Evolutionary conservation across 2,888 invertebrate species (phyloP).

Genomic region (Microctonus aethiopoides): DNA sequence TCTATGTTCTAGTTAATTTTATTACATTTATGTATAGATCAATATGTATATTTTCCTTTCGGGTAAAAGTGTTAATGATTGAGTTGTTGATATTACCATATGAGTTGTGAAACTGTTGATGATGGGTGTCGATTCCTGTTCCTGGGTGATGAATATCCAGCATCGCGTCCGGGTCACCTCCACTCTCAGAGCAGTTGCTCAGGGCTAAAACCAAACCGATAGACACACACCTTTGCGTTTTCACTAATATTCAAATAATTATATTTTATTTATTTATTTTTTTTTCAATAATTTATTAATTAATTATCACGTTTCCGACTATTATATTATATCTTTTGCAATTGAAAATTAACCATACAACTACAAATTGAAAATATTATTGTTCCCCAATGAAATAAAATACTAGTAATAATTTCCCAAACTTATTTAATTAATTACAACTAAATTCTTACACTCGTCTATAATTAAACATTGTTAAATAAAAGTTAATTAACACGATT

Average conservation of each 20-base stretch:
- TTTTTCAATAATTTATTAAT: too few relatives aligned
- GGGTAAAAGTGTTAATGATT: conserved; percentile 43
- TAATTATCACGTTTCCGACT: too few relatives aligned
- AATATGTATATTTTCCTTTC: conserved; percentile 31
- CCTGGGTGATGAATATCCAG: conserved; percentile 66
- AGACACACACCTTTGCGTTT: conserved; percentile 64
- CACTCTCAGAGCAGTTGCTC: conserved; percentile 68
- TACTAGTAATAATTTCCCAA: background rate
- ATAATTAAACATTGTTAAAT: background rate
- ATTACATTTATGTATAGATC: conserved; percentile 23
- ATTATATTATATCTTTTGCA: too few relatives aligned
- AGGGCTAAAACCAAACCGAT: conserved; percentile 68
- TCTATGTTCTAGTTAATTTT: conserved; percentile 8
- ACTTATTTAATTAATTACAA: background rate
- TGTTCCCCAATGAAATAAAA: too few relatives aligned
- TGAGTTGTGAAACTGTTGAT: conserved; percentile 67
- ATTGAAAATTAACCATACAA: too few relatives aligned
- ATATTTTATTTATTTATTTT: conserved; percentile 43
- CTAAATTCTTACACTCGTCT: background rate
- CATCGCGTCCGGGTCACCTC: conserved; percentile 65
- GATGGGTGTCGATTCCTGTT: conserved; percentile 65
- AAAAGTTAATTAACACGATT: background rate
- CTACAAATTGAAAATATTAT: too few relatives aligned
- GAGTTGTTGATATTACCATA: conserved; percentile 64
- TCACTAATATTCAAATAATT: conserved; percentile 48